These are phyloP conservation scores for Eira barbara DNA, from an alignment of 2,113 vertebrate species.

Conservation along the genomic window DNA sequence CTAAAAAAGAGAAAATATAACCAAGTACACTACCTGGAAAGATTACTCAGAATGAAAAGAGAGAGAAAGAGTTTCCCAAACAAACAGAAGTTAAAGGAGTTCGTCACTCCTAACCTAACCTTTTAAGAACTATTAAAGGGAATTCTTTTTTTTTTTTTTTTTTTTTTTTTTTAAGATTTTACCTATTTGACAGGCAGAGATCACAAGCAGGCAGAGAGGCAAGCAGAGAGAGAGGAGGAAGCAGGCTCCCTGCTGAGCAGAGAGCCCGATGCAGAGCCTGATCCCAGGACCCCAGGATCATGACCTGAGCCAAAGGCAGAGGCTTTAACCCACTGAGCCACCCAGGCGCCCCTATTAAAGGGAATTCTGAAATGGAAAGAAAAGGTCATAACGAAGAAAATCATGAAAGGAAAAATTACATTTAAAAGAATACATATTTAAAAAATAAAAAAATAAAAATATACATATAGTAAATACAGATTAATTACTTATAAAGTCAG, in stretches of 20 bases:
- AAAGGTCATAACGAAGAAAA: background rate
- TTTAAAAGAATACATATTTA: background rate
- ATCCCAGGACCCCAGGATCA: too few species aligned
- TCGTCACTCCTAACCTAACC: background rate
- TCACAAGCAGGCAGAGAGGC: too few species aligned
- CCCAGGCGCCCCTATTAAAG: background rate
- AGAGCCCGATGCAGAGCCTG: too few species aligned
- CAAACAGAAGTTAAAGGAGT: background rate
- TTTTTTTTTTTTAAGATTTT: too few species aligned
- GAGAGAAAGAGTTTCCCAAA: background rate
- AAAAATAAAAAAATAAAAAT: too few species aligned
- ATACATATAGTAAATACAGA: background rate
- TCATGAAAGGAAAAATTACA: background rate
- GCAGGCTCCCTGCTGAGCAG: too few species aligned
- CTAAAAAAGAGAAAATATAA: too few species aligned
- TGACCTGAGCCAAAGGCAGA: too few species aligned
- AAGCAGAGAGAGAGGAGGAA: too few species aligned
- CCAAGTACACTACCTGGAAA: too few species aligned
- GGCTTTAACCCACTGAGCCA: too few species aligned
- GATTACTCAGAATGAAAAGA: background rate
- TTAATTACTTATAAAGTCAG: background rate
- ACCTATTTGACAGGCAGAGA: too few species aligned
- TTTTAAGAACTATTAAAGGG: background rate
- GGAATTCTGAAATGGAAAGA: background rate
- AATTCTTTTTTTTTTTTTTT: background rate